Evolutionary conservation across 2,113 vertebrate species (phyloP).

Genomic region (Ascaphus truei): DNA sequence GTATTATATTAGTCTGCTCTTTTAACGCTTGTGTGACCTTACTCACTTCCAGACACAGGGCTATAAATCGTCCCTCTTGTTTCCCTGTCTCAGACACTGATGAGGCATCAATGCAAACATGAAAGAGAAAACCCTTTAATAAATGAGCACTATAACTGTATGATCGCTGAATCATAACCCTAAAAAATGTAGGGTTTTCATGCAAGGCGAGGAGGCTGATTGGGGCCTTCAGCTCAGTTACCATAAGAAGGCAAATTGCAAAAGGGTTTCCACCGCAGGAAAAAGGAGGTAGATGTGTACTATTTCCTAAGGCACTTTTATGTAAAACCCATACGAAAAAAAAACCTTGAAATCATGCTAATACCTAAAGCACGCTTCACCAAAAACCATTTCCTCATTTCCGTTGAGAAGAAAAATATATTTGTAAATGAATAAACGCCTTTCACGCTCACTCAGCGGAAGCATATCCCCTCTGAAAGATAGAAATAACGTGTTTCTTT

Average conservation of each 20-base stretch:
- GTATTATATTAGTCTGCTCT: too few relatives aligned
- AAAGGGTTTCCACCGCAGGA: background rate
- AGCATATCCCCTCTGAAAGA: too few relatives aligned
- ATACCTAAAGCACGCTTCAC: too few relatives aligned
- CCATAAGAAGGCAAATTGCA: background rate
- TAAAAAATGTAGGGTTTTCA: background rate
- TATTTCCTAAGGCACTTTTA: background rate
- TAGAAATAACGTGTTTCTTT: too few relatives aligned
- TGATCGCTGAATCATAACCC: background rate
- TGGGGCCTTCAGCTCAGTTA: background rate
- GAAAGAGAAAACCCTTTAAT: background rate
- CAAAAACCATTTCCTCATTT: too few relatives aligned
- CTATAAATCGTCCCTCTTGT: background rate
- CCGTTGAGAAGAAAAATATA: too few relatives aligned
- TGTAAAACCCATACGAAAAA: background rate
- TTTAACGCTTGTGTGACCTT: too few relatives aligned
- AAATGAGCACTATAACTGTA: background rate
- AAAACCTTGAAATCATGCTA: too few relatives aligned
- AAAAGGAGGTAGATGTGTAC: background rate
- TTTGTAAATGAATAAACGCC: too few relatives aligned
- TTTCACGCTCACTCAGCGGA: too few relatives aligned
- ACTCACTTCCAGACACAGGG: too few relatives aligned
- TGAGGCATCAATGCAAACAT: conserved; percentile 7
- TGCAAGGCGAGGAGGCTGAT: background rate
- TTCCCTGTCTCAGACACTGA: background rate